These are phyloP conservation scores for Acanthopleura granulata DNA, from an alignment of 2,888 invertebrate species.

Conservation along the genomic window DNA sequence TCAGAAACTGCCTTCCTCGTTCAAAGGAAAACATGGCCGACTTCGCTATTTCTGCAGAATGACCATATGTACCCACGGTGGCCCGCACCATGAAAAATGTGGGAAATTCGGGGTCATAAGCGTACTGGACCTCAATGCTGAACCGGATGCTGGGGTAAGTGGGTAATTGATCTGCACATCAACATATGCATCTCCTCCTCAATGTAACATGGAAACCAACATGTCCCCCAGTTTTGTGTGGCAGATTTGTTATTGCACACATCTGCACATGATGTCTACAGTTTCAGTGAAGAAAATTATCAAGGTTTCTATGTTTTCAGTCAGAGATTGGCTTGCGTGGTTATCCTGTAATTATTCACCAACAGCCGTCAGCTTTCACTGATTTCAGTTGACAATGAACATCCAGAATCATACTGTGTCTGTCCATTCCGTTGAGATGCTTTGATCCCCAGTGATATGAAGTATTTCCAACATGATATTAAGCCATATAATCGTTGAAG, in stretches of 20 bases:
- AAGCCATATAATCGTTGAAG: too few relatives aligned
- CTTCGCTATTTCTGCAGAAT: conserved; percentile 58
- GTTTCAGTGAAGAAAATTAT: neutral
- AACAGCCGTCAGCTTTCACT: too few relatives aligned
- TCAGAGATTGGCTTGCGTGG: too few relatives aligned
- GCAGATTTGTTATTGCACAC: neutral
- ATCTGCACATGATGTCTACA: neutral
- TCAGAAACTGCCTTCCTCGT: conserved; percentile 55
- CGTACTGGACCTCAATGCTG: conserved; percentile 55
- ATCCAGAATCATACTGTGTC: too few relatives aligned
- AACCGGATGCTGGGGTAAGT: conserved; percentile 61
- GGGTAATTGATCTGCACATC: too few relatives aligned
- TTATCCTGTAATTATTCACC: too few relatives aligned
- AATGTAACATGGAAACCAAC: neutral
- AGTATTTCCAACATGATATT: too few relatives aligned
- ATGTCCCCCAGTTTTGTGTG: neutral
- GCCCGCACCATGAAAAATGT: conserved; percentile 57
- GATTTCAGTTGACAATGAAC: too few relatives aligned
- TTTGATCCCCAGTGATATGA: too few relatives aligned
- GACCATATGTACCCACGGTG: conserved; percentile 58
- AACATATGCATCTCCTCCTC: neutral
- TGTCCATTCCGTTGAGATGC: too few relatives aligned
- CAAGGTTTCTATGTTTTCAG: too few relatives aligned
- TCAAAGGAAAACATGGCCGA: conserved; percentile 61
- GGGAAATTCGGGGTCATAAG: conserved; percentile 63